Percentiles rank a stretch among this genome's conserved stretches.
Evolutionary conservation across 2,113 vertebrate species (phyloP).

Genomic region (Heptranchias perlo): DNA sequence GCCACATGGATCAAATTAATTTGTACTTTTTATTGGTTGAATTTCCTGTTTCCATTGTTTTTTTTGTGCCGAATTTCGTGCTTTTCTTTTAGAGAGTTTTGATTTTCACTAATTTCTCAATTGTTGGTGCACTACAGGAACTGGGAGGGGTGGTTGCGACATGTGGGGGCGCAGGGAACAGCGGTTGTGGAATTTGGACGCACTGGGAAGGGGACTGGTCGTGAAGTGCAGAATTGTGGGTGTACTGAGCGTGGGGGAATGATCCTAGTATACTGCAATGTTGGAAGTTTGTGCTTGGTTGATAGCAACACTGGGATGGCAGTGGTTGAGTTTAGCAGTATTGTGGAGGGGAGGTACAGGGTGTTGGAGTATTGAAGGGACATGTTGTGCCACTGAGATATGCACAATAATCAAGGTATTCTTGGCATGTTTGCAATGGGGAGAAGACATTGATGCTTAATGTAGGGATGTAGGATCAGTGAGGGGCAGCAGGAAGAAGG

Average conservation of each 20-base stretch:
- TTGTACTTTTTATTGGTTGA: not conserved
- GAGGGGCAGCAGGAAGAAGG: not conserved
- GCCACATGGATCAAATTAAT: no score
- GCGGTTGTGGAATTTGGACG: not conserved
- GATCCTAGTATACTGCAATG: no score
- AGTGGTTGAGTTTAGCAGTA: not conserved
- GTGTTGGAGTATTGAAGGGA: no score
- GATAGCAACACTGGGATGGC: not conserved
- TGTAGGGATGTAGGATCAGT: not conserved
- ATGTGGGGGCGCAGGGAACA: no score
- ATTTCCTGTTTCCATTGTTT: not conserved
- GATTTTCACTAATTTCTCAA: not conserved
- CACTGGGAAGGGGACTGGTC: not conserved
- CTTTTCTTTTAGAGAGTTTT: not conserved
- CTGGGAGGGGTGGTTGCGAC: not conserved
- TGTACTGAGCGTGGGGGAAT: not conserved
- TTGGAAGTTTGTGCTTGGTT: not conserved
- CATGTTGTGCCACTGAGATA: not conserved
- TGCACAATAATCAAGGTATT: not conserved
- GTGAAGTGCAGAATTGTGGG: not conserved
- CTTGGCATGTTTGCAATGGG: not conserved
- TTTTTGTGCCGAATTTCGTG: not conserved
- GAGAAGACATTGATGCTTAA: not conserved
- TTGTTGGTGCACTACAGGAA: not conserved
- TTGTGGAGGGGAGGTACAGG: not conserved